These are phyloP conservation scores for Pseudotriccus pelzelni DNA, from an alignment of 2,797 vertebrate species.

Conservation along the genomic window DNA sequence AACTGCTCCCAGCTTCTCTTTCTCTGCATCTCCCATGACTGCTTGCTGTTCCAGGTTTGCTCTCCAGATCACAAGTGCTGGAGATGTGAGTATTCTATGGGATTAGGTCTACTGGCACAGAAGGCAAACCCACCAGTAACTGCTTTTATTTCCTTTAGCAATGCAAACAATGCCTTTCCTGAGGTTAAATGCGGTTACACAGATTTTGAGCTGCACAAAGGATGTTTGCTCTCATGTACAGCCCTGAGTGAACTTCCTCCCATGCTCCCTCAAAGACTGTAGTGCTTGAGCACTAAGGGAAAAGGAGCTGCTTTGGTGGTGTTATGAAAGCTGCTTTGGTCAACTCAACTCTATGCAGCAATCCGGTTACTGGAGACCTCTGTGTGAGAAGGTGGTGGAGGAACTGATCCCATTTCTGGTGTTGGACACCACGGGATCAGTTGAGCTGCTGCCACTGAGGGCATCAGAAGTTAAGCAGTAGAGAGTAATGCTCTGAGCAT, in stretches of 20 bases:
- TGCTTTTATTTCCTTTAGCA: not conserved
- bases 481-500: not conserved
- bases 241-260: not conserved
- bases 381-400: not conserved
- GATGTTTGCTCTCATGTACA: not conserved
- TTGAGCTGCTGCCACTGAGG: not conserved
- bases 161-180: not conserved
- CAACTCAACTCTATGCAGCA: not conserved
- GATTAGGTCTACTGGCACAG: not conserved
- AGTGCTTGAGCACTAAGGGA: not conserved
- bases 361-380: not conserved
- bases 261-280: rapidly evolving
- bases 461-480: not conserved
- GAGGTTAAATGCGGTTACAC: not conserved
- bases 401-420: not conserved
- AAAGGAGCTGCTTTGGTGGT: not conserved
- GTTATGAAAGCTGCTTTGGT: not conserved
- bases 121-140: not conserved
- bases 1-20: not conserved
- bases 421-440: not conserved
- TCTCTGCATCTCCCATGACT: not conserved
- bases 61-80: not conserved
- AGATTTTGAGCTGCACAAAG: not conserved
- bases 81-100: not conserved
- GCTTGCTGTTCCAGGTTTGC: not conserved